A percentile compares a stretch with the other conserved stretches of the same genome.
phyloP scores from a whole-genome alignment of 2,113 vertebrate species.

The Ia io region DNA sequence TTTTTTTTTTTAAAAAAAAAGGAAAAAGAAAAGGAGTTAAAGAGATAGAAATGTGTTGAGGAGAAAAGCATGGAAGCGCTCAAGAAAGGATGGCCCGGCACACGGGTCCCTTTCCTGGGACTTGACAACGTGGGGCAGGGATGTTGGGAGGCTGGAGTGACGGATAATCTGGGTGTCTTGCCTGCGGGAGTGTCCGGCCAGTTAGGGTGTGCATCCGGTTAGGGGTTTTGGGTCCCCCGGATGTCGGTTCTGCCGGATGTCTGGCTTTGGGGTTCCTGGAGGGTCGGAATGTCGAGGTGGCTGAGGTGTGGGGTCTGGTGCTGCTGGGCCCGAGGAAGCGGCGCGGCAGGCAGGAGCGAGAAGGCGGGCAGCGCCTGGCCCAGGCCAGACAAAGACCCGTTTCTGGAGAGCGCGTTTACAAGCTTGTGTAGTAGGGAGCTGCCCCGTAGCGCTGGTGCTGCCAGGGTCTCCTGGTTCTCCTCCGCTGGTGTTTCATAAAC shows the following conservation, averaged over 20 bases:
- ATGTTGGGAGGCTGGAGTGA: background rate
- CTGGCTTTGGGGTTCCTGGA: background rate
- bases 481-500: background rate
- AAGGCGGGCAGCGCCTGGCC: background rate
- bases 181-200: background rate
- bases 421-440: background rate
- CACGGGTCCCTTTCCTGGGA: background rate
- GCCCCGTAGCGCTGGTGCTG: background rate
- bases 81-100: background rate
- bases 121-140: background rate
- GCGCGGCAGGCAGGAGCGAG: background rate
- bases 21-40: constrained; percentile 46
- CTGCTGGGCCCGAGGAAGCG: background rate
- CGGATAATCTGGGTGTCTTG: background rate
- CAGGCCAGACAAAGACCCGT: background rate
- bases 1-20: background rate
- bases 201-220: background rate
- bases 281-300: background rate
- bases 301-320: background rate
- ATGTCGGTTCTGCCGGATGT: background rate
- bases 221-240: background rate
- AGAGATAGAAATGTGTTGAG: background rate
- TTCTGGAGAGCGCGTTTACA: background rate
- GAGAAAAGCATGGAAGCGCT: background rate
- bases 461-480: background rate